These are phyloP conservation scores for Drosophila birchii DNA, from an alignment of 2,888 invertebrate species.

Conservation along the genomic window DNA sequence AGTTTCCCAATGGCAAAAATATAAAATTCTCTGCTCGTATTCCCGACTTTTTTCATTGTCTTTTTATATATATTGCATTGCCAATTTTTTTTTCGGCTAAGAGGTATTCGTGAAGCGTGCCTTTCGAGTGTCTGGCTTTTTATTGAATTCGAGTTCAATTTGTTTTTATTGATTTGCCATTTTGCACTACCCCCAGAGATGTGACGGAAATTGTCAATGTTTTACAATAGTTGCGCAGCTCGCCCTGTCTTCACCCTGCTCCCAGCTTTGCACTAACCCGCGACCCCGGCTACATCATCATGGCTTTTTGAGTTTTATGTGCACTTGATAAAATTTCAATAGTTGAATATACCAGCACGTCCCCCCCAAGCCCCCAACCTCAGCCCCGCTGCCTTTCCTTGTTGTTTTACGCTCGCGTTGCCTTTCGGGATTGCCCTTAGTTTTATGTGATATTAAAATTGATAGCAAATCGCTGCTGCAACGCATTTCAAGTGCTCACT, in stretches of 20 bases:
- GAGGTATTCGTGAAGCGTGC: conserved; percentile 26
- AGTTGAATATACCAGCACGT: conserved; percentile 49
- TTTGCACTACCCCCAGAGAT: conserved; percentile 79
- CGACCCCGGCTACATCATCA: conserved; percentile 66
- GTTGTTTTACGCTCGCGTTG: conserved; percentile 71
- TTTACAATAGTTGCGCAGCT: conserved; percentile 76
- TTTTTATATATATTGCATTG: neutral
- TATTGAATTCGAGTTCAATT: conserved; percentile 82
- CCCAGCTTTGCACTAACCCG: neutral
- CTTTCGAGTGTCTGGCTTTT: conserved; percentile 51
- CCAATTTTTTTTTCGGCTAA: neutral
- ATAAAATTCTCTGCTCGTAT: neutral
- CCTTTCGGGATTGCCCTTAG: conserved; percentile 69
- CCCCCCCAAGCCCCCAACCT: neutral
- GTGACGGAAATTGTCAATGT: conserved; percentile 83
- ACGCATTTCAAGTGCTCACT: conserved; percentile 62
- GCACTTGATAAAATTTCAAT: conserved; percentile 80
- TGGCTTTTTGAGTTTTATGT: conserved; percentile 80
- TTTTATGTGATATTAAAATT: conserved; percentile 79
- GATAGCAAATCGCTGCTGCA: conserved; percentile 75
- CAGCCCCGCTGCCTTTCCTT: conserved; percentile 14
- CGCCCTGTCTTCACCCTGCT: neutral
- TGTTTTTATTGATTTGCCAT: conserved; percentile 83
- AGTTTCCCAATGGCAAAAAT: neutral
- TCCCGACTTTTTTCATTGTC: neutral